Percentiles rank a stretch among this genome's conserved stretches.
Evolutionary conservation across 2,113 vertebrate genomes (phyloP).

Genomic region (Ictalurus furcatus): DNA sequence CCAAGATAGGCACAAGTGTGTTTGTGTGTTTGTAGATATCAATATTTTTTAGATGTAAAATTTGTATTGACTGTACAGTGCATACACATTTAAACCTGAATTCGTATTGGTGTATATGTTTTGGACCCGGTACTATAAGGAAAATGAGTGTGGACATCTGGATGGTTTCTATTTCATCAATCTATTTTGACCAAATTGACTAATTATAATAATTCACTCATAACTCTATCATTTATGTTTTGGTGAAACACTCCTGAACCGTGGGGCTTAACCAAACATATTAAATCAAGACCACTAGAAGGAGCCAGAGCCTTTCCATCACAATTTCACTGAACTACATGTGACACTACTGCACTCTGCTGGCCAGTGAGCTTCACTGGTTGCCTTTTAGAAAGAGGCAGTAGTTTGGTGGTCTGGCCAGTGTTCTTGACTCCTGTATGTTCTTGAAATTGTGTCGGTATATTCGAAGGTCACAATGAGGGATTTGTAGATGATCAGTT

Average conservation of each 20-base stretch:
- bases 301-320: neutral
- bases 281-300: neutral
- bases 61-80: neutral
- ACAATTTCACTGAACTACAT: neutral
- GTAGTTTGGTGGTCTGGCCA: neutral
- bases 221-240: neutral
- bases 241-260: neutral
- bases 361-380: neutral
- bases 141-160: neutral
- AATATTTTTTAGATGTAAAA: neutral
- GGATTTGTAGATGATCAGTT: neutral
- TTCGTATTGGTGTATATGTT: neutral
- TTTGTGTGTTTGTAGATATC: neutral
- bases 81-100: neutral
- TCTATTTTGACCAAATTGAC: neutral
- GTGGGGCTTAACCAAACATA: neutral
- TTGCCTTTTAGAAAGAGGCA: neutral
- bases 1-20: neutral
- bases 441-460: neutral
- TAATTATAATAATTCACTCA: neutral
- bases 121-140: neutral
- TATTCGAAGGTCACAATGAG: neutral
- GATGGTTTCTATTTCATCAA: neutral
- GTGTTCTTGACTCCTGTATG: neutral
- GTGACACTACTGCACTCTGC: conserved; percentile 38